Percentiles rank a stretch among this genome's conserved stretches.
Evolutionary conservation across 1,140 invertebrate species (phyloP).

Genomic region (Drosophila azteca): DNA sequence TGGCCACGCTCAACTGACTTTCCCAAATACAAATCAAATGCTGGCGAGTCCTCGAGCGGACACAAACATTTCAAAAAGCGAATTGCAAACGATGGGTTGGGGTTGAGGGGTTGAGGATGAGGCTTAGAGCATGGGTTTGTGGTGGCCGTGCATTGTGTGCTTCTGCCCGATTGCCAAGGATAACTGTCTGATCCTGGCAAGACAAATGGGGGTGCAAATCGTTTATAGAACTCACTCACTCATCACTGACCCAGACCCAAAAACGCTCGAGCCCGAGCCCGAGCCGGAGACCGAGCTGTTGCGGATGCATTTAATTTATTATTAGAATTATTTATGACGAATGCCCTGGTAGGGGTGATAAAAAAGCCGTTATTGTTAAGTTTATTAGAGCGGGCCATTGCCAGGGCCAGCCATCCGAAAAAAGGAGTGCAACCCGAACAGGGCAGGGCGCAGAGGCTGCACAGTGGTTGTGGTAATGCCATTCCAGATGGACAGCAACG

Average conservation of each 20-base stretch:
- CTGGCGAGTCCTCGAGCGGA: slow-evolving; percentile 32
- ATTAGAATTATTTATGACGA: slow-evolving; percentile 83
- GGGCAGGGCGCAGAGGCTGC: not conserved
- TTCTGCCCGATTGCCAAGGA: slow-evolving; percentile 69
- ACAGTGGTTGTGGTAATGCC: slow-evolving; percentile 57
- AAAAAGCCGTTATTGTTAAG: slow-evolving; percentile 81
- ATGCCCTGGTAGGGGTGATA: slow-evolving; percentile 60
- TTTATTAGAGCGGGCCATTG: slow-evolving; percentile 62
- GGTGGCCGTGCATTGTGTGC: slow-evolving; percentile 48
- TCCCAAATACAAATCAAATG: slow-evolving; percentile 59
- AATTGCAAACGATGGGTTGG: slow-evolving; percentile 20
- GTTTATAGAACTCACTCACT: slow-evolving; percentile 52
- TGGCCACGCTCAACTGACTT: slow-evolving; percentile 58
- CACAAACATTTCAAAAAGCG: slow-evolving; percentile 29
- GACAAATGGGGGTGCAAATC: slow-evolving; percentile 81
- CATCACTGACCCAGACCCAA: slow-evolving; percentile 56
- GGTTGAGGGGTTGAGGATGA: slow-evolving; percentile 21
- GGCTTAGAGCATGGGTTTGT: slow-evolving; percentile 11
- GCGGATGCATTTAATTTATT: slow-evolving; percentile 83
- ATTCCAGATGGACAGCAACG: slow-evolving; percentile 5
- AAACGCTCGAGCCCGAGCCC: slow-evolving; percentile 10
- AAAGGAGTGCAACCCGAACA: slow-evolving; percentile 57
- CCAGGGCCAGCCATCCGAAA: slow-evolving; percentile 30
- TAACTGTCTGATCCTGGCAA: slow-evolving; percentile 73
- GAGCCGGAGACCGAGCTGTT: slow-evolving; percentile 53